A percentile compares a stretch with the other conserved stretches of the same genome.
These are phyloP conservation scores for Todus mexicanus DNA, from an alignment of 2,797 vertebrate species.

Conservation along the genomic window DNA sequence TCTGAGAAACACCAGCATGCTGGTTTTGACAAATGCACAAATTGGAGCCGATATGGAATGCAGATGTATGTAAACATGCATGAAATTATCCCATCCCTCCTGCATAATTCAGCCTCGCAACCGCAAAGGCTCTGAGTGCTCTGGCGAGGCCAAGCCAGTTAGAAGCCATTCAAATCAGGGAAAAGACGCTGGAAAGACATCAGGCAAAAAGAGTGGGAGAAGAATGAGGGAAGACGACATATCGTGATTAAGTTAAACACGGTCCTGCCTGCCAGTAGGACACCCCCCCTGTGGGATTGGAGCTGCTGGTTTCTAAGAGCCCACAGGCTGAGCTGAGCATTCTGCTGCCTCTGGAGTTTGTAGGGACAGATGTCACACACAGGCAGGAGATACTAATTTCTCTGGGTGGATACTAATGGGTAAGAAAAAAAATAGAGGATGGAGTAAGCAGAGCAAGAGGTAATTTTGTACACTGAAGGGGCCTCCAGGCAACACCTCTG, in stretches of 20 bases:
- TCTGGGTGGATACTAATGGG: background rate
- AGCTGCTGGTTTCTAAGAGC: background rate
- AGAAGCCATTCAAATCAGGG: background rate
- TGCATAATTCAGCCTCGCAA: constrained; percentile 7
- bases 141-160: background rate
- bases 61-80: constrained; percentile 65
- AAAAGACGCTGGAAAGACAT: background rate
- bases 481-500: background rate
- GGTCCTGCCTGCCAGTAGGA: background rate
- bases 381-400: background rate
- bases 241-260: background rate
- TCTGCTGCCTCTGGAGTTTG: background rate
- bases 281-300: background rate
- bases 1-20: constrained; percentile 42
- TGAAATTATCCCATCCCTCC: constrained; percentile 50
- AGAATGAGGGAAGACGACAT: background rate
- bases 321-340: background rate
- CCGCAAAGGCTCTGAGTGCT: background rate
- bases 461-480: background rate
- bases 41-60: constrained; percentile 51
- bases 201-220: background rate
- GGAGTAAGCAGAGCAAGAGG: background rate
- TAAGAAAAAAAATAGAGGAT: background rate
- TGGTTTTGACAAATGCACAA: constrained; percentile 62
- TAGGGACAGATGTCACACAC: background rate